Percentiles rank a stretch among this genome's conserved stretches.
Evolutionary conservation across 1,140 invertebrate genomes (phyloP).

Genomic region (Platyscapa corneri): DNA sequence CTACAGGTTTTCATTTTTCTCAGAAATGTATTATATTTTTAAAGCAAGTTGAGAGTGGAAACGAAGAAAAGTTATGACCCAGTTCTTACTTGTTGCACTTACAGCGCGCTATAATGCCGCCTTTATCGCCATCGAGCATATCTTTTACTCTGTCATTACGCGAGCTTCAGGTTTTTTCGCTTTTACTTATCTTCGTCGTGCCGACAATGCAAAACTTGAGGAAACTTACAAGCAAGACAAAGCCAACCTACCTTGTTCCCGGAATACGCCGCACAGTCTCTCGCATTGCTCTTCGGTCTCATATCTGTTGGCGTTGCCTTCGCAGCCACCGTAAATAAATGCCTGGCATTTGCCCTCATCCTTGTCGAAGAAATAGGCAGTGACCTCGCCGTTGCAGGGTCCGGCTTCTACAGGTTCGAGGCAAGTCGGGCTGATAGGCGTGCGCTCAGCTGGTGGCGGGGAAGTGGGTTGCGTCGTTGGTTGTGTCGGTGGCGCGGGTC

Average conservation of each 20-base stretch:
- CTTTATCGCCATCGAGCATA: neutral
- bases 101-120: neutral
- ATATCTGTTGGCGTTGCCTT: conserved; percentile 89
- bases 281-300: conserved; percentile 87
- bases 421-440: conserved; percentile 75
- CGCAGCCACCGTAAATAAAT: conserved; percentile 88
- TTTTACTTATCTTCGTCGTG: neutral
- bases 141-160: neutral
- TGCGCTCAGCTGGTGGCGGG: neutral
- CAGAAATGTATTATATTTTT: neutral
- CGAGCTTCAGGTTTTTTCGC: neutral
- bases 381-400: conserved; percentile 80
- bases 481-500: conserved; percentile 49
- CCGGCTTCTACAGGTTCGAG: conserved; percentile 79
- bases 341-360: conserved; percentile 77
- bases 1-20: neutral
- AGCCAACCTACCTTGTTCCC: conserved; percentile 77
- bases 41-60: neutral
- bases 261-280: conserved; percentile 83
- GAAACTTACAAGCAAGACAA: neutral
- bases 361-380: conserved; percentile 85
- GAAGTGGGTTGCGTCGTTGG: neutral
- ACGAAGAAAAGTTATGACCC: neutral
- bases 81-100: neutral
- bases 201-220: neutral